These are phyloP conservation scores for Cepaea hortensis DNA, from an alignment of 2,888 invertebrate species.

Conservation along the genomic window DNA sequence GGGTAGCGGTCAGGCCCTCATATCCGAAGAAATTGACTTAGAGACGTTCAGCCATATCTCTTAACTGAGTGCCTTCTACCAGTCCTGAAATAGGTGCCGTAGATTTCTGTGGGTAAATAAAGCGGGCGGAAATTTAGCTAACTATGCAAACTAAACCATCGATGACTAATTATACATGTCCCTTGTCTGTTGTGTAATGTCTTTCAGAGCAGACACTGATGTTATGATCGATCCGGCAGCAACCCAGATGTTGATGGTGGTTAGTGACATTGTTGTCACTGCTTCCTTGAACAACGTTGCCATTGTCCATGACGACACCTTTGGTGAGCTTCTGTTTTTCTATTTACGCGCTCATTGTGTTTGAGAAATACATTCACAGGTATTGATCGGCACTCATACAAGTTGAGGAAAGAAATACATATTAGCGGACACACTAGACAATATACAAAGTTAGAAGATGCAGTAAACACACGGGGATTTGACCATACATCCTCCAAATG, in stretches of 20 bases:
- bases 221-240: slow-evolving; percentile 85
- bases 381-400: neutral
- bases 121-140: no score
- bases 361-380: no score
- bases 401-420: neutral
- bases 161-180: neutral
- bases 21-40: no score
- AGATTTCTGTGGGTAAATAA: no score
- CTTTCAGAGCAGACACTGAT: neutral
- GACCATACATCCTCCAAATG: no score
- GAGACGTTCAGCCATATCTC: no score
- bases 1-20: no score
- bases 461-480: no score
- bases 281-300: slow-evolving; percentile 94
- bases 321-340: slow-evolving; percentile 80
- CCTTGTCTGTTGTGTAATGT: neutral
- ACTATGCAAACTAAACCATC: neutral
- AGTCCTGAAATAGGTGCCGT: no score
- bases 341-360: neutral
- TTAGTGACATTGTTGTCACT: slow-evolving; percentile 86
- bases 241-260: slow-evolving; percentile 88
- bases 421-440: no score
- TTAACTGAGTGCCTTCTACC: no score
- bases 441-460: no score
- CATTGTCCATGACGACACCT: slow-evolving; percentile 91